Base-by-base conservation (phyloP, 2,888 invertebrate species). In the Yponomeuta evonymella region DNA sequence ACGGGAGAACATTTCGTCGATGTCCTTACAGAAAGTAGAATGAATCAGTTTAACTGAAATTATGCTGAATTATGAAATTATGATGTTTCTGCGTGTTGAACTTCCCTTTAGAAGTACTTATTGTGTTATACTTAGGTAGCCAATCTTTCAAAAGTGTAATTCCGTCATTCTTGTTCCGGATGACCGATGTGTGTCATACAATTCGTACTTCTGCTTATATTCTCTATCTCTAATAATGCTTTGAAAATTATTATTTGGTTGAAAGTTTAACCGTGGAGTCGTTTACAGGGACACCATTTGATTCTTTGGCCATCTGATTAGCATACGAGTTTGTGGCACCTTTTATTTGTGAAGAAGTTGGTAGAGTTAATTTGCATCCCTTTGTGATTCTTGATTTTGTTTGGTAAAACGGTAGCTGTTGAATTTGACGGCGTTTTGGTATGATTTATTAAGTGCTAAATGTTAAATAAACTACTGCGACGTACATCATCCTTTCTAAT, bases 201-300 rank as follows among this genome's bases (percentile, higher is more conserved):
- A 43, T 36, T 43, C 43, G 43, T 43, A 29, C 65, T 79, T 79
- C 78, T 68, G 64, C 30, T 51, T 74, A 73, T 73, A 68, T 75
- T 76, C 78, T 75, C 77, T 74, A 43, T 67, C 29, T 36, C 69
- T 68, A 80, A 43, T 1, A 43, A 80, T 77, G 79, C 76, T 79
- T 77, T 81, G 78, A 80, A 78, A 75, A 83, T 87, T 84, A 86
- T 80, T 85, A 84, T 89, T 88, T 89, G 90, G 89, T 91, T 88
- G 87, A 81, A 87, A 83, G 79, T 89, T 85, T 85, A 89, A 91
- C 90, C 90, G 86, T 88, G 87, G 80, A 81, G 82, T 72, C 83
- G 80, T 85, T 89, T 86, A 86, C 85, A 86, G 79, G 76, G 76
- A 75, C 74, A 75, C 70, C 77, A 73, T 77, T 78, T 73, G 72